Evolutionary conservation across 2,888 invertebrate species (phyloP).

Genomic region (Flexamia atlantica): DNA sequence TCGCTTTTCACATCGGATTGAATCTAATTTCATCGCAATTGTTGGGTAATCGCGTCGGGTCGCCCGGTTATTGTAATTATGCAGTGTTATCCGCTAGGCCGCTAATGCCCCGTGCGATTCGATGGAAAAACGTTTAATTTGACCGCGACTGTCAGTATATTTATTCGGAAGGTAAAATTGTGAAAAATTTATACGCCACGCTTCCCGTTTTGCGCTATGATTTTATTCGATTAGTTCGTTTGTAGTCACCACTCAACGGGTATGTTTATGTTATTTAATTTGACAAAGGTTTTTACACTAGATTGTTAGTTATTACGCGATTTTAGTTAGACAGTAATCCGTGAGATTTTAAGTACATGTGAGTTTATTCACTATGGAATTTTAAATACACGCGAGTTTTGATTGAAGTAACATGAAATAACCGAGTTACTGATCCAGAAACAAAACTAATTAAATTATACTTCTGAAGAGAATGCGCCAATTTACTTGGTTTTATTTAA

Average conservation of each 20-base stretch:
- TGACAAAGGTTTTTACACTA: no score
- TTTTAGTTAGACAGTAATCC: no score
- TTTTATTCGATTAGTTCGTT: constrained; percentile 34
- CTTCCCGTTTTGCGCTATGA: constrained; percentile 10
- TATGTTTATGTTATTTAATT: no score
- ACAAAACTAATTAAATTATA: no score
- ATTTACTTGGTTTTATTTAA: no score
- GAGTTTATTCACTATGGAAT: no score
- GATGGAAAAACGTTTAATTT: constrained; percentile 55
- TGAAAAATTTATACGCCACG: constrained; percentile 27
- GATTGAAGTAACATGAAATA: no score
- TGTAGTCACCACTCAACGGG: constrained; percentile 5
- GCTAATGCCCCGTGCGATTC: constrained; percentile 42
- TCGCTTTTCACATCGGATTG: constrained; percentile 62
- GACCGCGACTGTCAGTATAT: constrained; percentile 35
- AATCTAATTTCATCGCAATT: constrained; percentile 56
- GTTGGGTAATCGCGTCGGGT: constrained; percentile 48
- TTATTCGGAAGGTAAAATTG: constrained; percentile 40
- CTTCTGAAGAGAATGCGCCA: no score
- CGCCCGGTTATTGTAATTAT: constrained; percentile 50
- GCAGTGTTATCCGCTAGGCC: neutral
- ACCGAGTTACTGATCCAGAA: no score
- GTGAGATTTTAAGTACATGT: no score
- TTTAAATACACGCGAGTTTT: no score
- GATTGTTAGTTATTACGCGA: no score